phyloP scores from a whole-genome alignment of 2,113 vertebrate species.

The Miniopterus natalensis region DNA sequence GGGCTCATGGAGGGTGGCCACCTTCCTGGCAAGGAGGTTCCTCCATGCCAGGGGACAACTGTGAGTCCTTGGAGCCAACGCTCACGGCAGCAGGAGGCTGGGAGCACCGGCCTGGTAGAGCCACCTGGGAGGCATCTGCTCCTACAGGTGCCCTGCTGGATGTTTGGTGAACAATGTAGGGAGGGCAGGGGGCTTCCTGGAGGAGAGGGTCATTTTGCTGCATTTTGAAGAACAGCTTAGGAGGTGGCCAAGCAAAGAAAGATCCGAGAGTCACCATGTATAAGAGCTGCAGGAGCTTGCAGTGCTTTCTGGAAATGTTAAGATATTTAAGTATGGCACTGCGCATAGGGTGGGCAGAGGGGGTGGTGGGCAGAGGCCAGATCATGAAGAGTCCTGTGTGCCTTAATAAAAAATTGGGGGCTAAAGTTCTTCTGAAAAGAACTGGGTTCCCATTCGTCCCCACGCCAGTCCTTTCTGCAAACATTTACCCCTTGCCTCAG shows the following conservation, averaged over 20 bases:
- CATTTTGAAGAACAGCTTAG: neutral
- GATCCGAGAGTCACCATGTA: neutral
- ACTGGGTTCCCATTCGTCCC: neutral
- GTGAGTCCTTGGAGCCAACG: neutral
- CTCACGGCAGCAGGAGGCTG: neutral
- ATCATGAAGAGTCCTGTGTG: neutral
- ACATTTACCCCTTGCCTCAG: neutral
- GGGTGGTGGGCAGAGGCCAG: neutral
- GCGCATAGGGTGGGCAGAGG: neutral
- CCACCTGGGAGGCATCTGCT: neutral
- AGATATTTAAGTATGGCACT: neutral
- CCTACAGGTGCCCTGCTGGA: fast-evolving
- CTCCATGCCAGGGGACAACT: neutral
- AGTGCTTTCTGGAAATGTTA: neutral
- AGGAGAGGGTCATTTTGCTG: neutral
- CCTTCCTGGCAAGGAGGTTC: neutral
- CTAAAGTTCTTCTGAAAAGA: slow-evolving; percentile 18
- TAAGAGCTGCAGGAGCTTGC: neutral
- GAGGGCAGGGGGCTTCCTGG: neutral
- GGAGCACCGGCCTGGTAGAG: neutral
- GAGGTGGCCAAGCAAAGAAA: neutral
- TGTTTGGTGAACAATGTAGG: neutral
- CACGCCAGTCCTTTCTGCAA: neutral
- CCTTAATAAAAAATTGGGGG: neutral
- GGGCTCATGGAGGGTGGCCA: neutral